Percentiles rank a stretch among this genome's conserved stretches.
Conservation (phyloP, 2,797 vertebrate species). For the Muscicapa comitata region DNA sequence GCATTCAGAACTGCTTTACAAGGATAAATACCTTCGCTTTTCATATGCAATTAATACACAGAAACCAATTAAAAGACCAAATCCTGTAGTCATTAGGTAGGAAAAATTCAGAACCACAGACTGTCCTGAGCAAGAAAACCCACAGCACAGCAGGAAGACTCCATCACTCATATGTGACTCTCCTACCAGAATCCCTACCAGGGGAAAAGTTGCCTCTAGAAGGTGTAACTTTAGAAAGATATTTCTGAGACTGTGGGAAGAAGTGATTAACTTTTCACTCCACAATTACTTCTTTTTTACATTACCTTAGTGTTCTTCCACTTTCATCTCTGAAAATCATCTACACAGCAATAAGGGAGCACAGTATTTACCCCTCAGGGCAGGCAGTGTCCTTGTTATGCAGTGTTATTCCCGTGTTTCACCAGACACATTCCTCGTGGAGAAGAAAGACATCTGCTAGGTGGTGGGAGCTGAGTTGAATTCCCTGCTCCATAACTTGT, state of each 20-base stretch:
- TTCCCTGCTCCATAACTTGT: background rate
- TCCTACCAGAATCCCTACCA: background rate
- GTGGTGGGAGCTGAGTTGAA: background rate
- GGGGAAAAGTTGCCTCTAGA: background rate
- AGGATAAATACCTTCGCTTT: constrained; percentile 51
- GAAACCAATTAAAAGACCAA: constrained; percentile 57
- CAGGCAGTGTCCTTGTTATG: background rate
- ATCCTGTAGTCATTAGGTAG: constrained; percentile 3
- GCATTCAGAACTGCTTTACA: constrained; percentile 17
- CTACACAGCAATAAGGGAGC: constrained; percentile 1
- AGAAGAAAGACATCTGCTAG: background rate
- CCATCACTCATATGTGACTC: background rate
- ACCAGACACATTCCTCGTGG: background rate
- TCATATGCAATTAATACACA: constrained; percentile 54
- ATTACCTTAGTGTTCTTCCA: background rate
- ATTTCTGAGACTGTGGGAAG: background rate
- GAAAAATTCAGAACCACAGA: constrained; percentile 20
- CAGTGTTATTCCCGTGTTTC: background rate
- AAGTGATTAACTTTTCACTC: constrained; percentile 21
- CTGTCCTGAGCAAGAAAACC: background rate
- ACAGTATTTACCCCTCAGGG: constrained; percentile 35
- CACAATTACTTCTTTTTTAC: background rate
- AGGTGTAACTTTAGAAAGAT: constrained; percentile 19
- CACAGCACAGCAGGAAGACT: constrained; percentile 27
- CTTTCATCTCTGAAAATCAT: background rate